A percentile compares a stretch with the other conserved stretches of the same genome.
Evolutionary conservation across 2,888 invertebrate species (phyloP).

Genomic region (Lasius fuliginosus): DNA sequence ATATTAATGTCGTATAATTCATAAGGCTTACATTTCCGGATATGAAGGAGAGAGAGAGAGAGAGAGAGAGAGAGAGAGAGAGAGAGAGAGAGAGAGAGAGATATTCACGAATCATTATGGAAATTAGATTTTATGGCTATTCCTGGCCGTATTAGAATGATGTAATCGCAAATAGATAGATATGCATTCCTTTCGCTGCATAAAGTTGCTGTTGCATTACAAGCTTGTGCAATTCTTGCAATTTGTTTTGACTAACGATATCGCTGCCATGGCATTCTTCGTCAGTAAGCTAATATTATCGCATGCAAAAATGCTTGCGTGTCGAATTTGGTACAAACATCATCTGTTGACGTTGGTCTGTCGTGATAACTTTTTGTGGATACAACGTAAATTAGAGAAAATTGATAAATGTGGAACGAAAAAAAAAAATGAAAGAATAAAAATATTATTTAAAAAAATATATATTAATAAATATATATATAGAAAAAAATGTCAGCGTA

Average conservation of each 20-base stretch:
- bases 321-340: constrained; percentile 15
- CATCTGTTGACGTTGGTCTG: neutral
- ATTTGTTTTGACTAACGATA: constrained; percentile 23
- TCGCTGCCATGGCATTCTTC: neutral
- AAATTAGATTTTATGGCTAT: constrained; percentile 30
- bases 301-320: constrained; percentile 6
- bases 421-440: neutral
- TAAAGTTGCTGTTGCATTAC: constrained; percentile 7
- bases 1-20: constrained; percentile 12
- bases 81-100: too few species aligned
- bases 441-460: neutral
- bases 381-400: neutral
- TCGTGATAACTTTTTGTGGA: constrained; percentile 5
- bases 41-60: neutral
- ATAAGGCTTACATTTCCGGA: constrained; percentile 23
- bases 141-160: neutral
- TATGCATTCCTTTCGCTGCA: constrained; percentile 6
- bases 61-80: neutral
- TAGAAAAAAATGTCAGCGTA: neutral
- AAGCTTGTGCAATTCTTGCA: constrained; percentile 2
- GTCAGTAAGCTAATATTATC: constrained; percentile 24
- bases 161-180: constrained; percentile 13
- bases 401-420: neutral
- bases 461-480: neutral
- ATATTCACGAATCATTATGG: constrained; percentile 4